Evolutionary conservation across 1,140 invertebrate species (phyloP), one percentile per base, ranked within the genome.

Genomic region (Homalodisca vitripennis): DNA sequence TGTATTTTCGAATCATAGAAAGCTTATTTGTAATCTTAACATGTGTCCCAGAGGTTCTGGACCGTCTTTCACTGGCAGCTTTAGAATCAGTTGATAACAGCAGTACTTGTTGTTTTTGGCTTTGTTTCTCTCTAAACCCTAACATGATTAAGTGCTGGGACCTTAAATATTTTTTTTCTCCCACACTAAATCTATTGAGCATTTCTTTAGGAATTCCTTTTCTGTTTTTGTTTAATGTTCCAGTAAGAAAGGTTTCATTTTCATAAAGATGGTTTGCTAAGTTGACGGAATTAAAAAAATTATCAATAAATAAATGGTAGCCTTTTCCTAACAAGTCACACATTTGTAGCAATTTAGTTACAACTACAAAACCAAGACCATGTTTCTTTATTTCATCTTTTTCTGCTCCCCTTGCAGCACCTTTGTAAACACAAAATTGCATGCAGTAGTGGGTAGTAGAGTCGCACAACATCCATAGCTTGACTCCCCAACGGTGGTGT

Each of bases 41-140:
- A n/a, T n/a, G n/a, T n/a, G n/a, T n/a, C n/a, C n/a, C n/a, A n/a
- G n/a, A n/a, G n/a, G n/a, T n/a, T n/a, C n/a, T n/a, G n/a, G n/a
- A n/a, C n/a, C n/a, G n/a, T n/a, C n/a, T n/a, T n/a, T n/a, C n/a
- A n/a, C n/a, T n/a, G n/a, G n/a, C n/a, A n/a, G n/a, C n/a, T n/a
- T n/a, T n/a, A n/a, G n/a, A n/a, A n/a, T 31, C n/a, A 31, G 69
- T 68, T 10, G 69, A 71, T 12, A 73, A 17, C 1, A 73, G 64
- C 63, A 73, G 48, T 22, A 73, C 72, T 71, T 65, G 67, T 26
- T 69, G 68, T 47, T 71, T 73, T 13, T 71, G 70, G 6, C 62
- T 66, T 22, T 71, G 68, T 47, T 70, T 73, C 65, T 69, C 66
- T 26, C 69, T 47, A 57, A 64, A 69, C 1, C 65, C 67, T 53